Evolutionary conservation across 2,888 invertebrate species (phyloP), one percentile per base, ranked within the genome.

Genomic region (Folsomia candida): DNA sequence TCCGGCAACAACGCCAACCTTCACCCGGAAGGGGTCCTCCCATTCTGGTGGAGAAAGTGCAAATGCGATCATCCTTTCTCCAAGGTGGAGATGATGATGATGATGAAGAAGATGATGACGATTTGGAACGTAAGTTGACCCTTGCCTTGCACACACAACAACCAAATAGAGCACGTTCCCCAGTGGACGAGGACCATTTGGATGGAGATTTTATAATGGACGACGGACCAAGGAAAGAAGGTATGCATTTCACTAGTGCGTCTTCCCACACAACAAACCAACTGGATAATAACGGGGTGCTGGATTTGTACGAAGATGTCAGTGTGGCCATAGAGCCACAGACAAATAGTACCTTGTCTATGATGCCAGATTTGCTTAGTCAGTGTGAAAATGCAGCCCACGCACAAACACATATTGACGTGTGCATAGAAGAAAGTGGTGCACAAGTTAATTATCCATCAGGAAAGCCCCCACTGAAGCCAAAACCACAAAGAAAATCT

Each of bases 341-440:
- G 27, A 71, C 65, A 25, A 74, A 73, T 11, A 74, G 74, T 47
- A 74, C 74, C 59, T 60, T 79, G 63, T 77, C 78, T 57, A 78
- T 78, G 77, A 78, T 79, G 22, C 79, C 79, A 20, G 79, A 79
- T 63, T 74, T 79, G 54, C 70, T 79, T 65, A 78, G 78, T 67
- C 78, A 78, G 51, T 79, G 79, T 68, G 78, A 78, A 60, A 76
- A 70, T 51, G 73, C 76, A 14, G 66, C 66, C 51, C 71, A 70
- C 51, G 63, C 69, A 1, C 76, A 77, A 25, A 77, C 78, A 2
- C 79, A 79, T 54, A 76, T 79, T 68, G 73, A 76, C 27, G 76
- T 78, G 18, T 71, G 70, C 28, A 79, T 79, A 58, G 76, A 78
- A 60, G 73, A 77, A 51, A 67, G 65, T 25, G 66, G 72, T 26